Conservation (phyloP, 2,888 invertebrate genomes). For the Andrena praecox region DNA sequence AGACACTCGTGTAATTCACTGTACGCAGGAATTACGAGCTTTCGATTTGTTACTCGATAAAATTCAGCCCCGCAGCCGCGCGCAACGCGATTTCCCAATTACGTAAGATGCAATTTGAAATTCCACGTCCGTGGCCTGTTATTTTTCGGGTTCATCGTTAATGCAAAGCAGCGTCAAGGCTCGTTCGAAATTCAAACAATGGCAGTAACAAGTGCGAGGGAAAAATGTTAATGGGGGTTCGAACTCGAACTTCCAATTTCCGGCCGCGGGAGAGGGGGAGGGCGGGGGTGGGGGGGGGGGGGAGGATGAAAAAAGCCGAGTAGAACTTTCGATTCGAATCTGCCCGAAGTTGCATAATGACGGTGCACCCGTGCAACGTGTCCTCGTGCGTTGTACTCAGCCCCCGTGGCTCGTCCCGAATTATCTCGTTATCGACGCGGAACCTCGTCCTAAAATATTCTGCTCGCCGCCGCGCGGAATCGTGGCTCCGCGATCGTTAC, state of each 20-base stretch:
- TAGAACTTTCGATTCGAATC: slow-evolving; percentile 36
- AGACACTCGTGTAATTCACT: background rate
- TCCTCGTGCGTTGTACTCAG: slow-evolving; percentile 6
- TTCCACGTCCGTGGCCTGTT: slow-evolving; percentile 23
- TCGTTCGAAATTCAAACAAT: slow-evolving; percentile 48
- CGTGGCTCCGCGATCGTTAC: background rate
- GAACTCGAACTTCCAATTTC: slow-evolving; percentile 36
- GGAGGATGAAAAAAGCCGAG: background rate
- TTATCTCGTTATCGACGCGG: slow-evolving; percentile 68
- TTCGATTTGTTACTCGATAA: background rate
- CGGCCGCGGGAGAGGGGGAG: background rate
- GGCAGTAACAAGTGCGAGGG: slow-evolving; percentile 28
- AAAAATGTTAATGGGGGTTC: slow-evolving; percentile 41
- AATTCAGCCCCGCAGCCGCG: background rate
- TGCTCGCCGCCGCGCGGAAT: background rate
- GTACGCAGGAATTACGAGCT: background rate
- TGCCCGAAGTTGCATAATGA: slow-evolving; percentile 41
- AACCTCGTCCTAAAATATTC: slow-evolving; percentile 60
- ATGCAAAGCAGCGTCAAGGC: slow-evolving; percentile 32
- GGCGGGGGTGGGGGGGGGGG: background rate
- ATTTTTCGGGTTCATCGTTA: slow-evolving; percentile 43
- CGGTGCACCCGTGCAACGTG: background rate
- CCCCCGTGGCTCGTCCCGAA: slow-evolving; percentile 55
- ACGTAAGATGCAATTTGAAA: slow-evolving; percentile 42
- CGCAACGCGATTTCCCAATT: slow-evolving; percentile 25